These are phyloP conservation scores for Dryobates pubescens DNA, from an alignment of 2,797 vertebrate species.

Conservation along the genomic window DNA sequence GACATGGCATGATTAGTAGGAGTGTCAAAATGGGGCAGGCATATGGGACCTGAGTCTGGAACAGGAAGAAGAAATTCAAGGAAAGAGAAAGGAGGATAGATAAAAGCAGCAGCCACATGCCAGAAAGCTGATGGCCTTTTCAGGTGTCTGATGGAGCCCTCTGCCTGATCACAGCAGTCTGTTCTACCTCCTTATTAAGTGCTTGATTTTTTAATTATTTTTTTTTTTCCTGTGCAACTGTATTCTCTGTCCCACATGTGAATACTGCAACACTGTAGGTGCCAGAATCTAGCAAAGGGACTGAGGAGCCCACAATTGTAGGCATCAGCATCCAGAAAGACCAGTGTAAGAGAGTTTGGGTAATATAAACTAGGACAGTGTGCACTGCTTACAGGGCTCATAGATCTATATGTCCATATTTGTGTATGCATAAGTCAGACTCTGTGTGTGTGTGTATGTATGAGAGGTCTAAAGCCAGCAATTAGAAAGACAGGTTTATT, in stretches of 20 bases:
- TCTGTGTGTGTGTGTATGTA: too few species aligned
- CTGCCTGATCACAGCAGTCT: neutral
- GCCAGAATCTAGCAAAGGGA: too few species aligned
- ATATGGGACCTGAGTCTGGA: neutral
- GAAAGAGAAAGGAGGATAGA: neutral
- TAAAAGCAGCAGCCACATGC: accelerated
- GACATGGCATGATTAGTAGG: neutral
- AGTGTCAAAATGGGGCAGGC: accelerated
- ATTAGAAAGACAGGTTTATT: too few species aligned
- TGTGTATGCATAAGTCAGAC: too few species aligned
- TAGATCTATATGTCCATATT: neutral
- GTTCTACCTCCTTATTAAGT: neutral
- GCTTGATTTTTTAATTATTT: accelerated
- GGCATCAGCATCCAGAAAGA: neutral
- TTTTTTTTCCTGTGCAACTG: neutral
- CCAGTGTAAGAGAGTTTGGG: neutral
- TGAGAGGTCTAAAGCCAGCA: too few species aligned
- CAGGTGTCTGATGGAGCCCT: neutral
- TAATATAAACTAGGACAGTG: neutral
- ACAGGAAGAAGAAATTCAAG: neutral
- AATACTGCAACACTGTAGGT: neutral
- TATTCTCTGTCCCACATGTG: neutral
- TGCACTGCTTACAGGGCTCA: neutral
- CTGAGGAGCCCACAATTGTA: neutral
- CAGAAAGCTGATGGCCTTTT: neutral